phyloP scores from a whole-genome alignment of 92 coral and sea anemone genomes.

The Siderastrea radians region DNA sequence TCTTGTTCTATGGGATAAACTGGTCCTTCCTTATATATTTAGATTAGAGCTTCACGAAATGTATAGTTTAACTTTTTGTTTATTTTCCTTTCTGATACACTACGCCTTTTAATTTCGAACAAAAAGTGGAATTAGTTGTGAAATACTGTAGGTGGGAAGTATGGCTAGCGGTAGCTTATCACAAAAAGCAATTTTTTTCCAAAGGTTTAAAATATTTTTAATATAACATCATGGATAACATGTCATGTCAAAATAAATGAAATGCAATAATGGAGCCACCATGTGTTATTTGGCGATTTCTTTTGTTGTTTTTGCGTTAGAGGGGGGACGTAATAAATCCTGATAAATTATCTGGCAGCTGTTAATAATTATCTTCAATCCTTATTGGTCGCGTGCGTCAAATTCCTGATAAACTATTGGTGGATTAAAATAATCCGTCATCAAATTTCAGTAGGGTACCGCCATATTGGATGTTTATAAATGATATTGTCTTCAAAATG shows the following conservation, averaged over 20 bases:
- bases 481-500: conserved; percentile 39
- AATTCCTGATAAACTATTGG: conserved; percentile 80
- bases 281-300: conserved; percentile 19
- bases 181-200: neutral
- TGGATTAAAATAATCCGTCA: conserved; percentile 84
- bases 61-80: too few species aligned
- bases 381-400: conserved; percentile 73
- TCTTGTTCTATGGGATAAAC: too few species aligned
- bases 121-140: neutral
- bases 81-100: too few species aligned
- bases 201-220: neutral
- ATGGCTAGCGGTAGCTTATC: neutral
- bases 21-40: too few species aligned
- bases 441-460: conserved; percentile 75
- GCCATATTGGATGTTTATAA: conserved; percentile 77
- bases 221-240: neutral
- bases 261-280: neutral
- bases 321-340: conserved; percentile 66
- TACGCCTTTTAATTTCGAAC: neutral
- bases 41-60: too few species aligned
- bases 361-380: conserved; percentile 83
- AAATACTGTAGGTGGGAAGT: neutral
- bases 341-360: conserved; percentile 63
- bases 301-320: conserved; percentile 17
- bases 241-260: neutral